Evolutionary conservation across 1,140 invertebrate species (phyloP), one percentile per base, ranked within the genome.

Genomic region (Arctopsyche grandis): DNA sequence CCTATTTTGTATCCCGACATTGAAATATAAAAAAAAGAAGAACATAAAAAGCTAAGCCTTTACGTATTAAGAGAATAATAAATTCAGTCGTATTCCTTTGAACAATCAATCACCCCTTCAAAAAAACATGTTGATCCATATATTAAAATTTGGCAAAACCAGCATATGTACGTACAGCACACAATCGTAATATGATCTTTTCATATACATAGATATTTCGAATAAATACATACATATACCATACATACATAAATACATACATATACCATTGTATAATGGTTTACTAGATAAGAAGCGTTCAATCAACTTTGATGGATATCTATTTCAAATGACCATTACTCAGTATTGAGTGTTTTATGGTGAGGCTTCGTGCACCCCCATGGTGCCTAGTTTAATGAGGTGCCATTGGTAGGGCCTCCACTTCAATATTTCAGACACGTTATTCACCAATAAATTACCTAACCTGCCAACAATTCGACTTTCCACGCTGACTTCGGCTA

Each of bases 391-490:
- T 81, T 81, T 81, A 81, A 81, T 81, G 80, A 75, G 71, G 76
- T 73, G 70, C 80, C 76, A 76, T 63, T 46, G 77, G 70, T 74
- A 44, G 69, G 26, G 60, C 80, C 80, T 70, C 77, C 77, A 69
- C 77, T 58, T 81, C 77, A 81, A 81, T 81, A 81, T 81, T 78
- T 81, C 77, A 81, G 80, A 77, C 77, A 79, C 77, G 77, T 66
- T 79, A 79, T 75, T 48, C 73, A 66, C 77, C 77, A 38, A 81
- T 81, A 81, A 81, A 81, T 81, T 75, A 81, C 77, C 60, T 69
- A 75, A 79, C 58, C 74, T 60, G 77, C 74, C 77, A 77, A 81
- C 80, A 79, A 77, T 76, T 75, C 71, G 48, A 79, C 60, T 81
- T 71, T 44, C 38, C 66, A 70, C 79, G 74, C 69, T 38, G 79